Base-by-base conservation (phyloP, 2,797 vertebrate species). In the Pitangus sulphuratus region DNA sequence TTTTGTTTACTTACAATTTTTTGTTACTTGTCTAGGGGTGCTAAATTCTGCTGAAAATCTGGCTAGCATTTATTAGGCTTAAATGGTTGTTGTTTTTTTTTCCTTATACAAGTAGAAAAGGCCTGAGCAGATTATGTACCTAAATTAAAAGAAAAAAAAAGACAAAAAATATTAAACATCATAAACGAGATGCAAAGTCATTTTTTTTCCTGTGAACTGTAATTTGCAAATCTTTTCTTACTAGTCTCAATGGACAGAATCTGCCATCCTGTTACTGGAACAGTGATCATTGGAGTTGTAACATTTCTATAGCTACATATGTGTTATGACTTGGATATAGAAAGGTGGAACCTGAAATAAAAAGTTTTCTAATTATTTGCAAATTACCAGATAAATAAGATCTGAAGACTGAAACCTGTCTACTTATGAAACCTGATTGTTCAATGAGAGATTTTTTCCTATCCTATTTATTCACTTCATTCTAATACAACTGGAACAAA, bases 41-140 rank as follows among this genome's bases (percentile, higher is more conserved):
- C 50, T 56, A 37, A 56, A 8, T 60, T 48, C 28, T 89, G 12
- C 17, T 78, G 37, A 58, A 72, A 74, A 47, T 31, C 3, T 54
- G 2, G 3, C 6, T 33, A 56, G 5, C 9, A 25, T 17, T 15
- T 40, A 31, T 51, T 68, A 64, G 7, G 7, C 35, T 60, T 19
- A 14, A 60, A 58, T 22, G 2, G 7, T 35, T n/a, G n/a, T 35
- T 35, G 37, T 39, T 13, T 39, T 7, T n/a, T 56, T 58, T 22
- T 7, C 1, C 8, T 39, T 39, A 15, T 19, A 39, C 19, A 88
- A 54, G 4, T 25, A 37, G 7, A 65, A 88, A 62, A 61, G 1
- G 10, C 2, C 11, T 65, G 28, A 83, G 22, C 2, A 66, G 10
- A 35, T 0, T 40, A 28, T 8, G 0, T 33, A 28, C 6, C 1